Percentiles rank a stretch among this genome's conserved stretches.
phyloP scores from a whole-genome alignment of 2,797 vertebrate species.

The Microhierax caerulescens region DNA sequence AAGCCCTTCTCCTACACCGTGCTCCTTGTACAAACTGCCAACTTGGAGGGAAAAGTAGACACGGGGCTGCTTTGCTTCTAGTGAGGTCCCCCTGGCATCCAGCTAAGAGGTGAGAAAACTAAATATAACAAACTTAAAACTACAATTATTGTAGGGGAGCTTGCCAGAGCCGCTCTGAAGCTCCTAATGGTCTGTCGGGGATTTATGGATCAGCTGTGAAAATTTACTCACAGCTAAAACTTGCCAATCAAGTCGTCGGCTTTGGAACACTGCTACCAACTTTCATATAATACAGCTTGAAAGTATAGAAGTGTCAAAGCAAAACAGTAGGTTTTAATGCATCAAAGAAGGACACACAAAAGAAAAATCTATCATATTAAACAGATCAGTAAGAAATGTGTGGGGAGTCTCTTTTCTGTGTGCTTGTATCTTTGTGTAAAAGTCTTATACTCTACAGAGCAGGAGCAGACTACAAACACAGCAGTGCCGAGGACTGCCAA shows the following conservation, averaged over 20 bases:
- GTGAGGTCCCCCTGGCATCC: neutral
- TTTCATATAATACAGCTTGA: neutral
- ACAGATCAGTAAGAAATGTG: neutral
- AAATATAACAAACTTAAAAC: constrained; percentile 68
- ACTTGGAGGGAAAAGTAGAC: neutral
- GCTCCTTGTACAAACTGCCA: neutral
- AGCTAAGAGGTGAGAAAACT: constrained; percentile 57
- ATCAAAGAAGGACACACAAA: neutral
- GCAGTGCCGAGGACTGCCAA: neutral
- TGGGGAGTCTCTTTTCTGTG: neutral
- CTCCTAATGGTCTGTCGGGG: constrained; percentile 63
- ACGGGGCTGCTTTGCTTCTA: neutral
- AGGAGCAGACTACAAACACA: neutral
- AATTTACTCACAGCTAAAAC: constrained; percentile 65
- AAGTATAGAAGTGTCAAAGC: neutral
- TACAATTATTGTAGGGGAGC: constrained; percentile 60
- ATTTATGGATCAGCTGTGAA: constrained; percentile 74
- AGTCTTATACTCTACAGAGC: neutral
- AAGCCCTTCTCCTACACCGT: neutral
- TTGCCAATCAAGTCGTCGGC: constrained; percentile 59
- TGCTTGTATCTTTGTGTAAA: neutral
- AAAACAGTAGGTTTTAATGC: neutral
- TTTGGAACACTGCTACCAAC: constrained; percentile 20
- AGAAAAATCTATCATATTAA: neutral
- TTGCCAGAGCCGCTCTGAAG: constrained; percentile 52